A percentile compares a stretch with the other conserved stretches of the same genome.
These are phyloP conservation scores for Asteroscopus sphinx DNA, from an alignment of 2,888 invertebrate genomes.

Conservation along the genomic window DNA sequence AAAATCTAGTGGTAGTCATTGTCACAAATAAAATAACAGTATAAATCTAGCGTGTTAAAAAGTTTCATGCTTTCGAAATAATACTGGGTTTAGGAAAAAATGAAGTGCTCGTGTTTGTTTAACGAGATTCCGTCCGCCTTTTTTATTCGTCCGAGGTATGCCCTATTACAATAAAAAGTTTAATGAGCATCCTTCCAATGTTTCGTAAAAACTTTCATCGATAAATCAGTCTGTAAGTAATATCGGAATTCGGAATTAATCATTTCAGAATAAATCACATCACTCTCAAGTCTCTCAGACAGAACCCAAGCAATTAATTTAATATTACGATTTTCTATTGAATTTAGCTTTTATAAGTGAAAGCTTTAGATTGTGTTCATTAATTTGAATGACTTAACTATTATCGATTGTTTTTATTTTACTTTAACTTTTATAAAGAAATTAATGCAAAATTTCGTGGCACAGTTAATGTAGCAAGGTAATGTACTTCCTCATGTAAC, in stretches of 20 bases:
- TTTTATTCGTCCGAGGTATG: too few species aligned
- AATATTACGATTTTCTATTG: slow-evolving; percentile 31
- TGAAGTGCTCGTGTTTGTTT: too few species aligned
- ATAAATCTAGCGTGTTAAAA: too few species aligned
- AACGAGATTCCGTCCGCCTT: too few species aligned
- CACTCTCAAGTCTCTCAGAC: neutral
- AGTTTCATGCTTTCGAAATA: too few species aligned
- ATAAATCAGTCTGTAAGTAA: slow-evolving; percentile 26
- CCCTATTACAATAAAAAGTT: slow-evolving; percentile 17
- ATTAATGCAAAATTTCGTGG: neutral
- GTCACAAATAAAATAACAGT: too few species aligned
- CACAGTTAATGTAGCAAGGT: neutral
- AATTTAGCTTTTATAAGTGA: slow-evolving; percentile 30
- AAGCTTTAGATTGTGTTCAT: slow-evolving; percentile 33
- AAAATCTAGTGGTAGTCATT: too few species aligned
- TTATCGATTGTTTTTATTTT: slow-evolving; percentile 27
- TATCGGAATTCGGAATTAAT: slow-evolving; percentile 22
- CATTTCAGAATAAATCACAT: slow-evolving; percentile 32
- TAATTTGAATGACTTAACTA: slow-evolving; percentile 38
- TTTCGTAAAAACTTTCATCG: slow-evolving; percentile 30
- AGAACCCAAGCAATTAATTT: slow-evolving; percentile 25
- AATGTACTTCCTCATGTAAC: slow-evolving; percentile 10
- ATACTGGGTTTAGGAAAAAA: too few species aligned
- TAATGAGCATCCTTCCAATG: slow-evolving; percentile 2
- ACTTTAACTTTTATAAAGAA: neutral